Conservation (phyloP, 2,113 vertebrate species). For the Uropsilus gracilis region DNA sequence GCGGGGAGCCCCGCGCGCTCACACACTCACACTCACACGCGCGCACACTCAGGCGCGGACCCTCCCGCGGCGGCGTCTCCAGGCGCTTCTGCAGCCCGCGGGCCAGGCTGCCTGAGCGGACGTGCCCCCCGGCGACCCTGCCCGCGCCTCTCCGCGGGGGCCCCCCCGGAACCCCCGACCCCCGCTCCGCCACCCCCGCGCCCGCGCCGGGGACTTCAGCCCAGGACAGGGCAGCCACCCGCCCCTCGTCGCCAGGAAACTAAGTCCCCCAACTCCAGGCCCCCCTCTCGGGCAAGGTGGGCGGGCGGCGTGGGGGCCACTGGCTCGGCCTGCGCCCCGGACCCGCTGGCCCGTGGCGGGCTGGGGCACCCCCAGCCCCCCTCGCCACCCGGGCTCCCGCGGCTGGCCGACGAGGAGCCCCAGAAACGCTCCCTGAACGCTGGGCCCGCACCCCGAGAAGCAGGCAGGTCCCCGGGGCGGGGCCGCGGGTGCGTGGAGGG, state of each 20-base stretch:
- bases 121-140: background rate
- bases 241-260: background rate
- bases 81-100: background rate
- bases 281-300: background rate
- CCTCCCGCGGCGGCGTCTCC: background rate
- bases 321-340: background rate
- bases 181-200: background rate
- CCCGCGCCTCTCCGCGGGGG: background rate
- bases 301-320: background rate
- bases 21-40: background rate
- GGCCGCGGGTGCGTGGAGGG: background rate
- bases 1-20: background rate
- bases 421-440: accelerated
- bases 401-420: accelerated
- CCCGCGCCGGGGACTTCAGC: background rate
- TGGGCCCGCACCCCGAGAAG: background rate
- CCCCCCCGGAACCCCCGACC: background rate
- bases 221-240: background rate
- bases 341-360: background rate
- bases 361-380: background rate
- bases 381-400: background rate
- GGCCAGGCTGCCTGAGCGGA: background rate
- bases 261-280: background rate
- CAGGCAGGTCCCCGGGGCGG: background rate
- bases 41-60: background rate